Conservation (phyloP, 2,113 vertebrate genomes). For the Chaetura pelagica region DNA sequence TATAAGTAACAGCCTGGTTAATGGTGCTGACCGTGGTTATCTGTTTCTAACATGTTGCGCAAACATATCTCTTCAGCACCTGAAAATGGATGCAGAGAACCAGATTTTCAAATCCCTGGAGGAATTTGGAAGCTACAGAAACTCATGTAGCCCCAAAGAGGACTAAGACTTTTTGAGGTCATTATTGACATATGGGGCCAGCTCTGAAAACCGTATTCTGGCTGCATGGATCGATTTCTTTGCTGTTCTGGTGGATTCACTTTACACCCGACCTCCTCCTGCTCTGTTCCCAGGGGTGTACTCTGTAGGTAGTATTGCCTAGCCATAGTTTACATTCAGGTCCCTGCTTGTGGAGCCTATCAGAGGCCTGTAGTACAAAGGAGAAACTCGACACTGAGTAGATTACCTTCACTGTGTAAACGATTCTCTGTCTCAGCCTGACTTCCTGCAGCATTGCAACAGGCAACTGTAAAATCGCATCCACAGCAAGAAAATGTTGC, state of each 20-base stretch:
- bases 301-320: neutral
- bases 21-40: neutral
- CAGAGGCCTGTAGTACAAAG: neutral
- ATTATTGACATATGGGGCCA: neutral
- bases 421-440: neutral
- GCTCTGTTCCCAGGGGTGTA: neutral
- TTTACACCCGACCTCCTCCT: rapidly evolving
- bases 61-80: too few relatives aligned
- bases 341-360: neutral
- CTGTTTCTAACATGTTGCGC: neutral
- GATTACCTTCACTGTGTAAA: neutral
- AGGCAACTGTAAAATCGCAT: neutral
- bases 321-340: neutral
- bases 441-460: neutral
- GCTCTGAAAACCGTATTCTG: neutral
- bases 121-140: neutral
- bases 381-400: neutral
- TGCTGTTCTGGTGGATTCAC: neutral
- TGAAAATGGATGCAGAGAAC: neutral
- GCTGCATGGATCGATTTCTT: rapidly evolving
- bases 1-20: neutral
- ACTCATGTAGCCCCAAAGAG: neutral
- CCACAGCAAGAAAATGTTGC: neutral
- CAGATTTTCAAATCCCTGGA: neutral
- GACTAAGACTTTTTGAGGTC: neutral